phyloP scores from a whole-genome alignment of 92 coral and sea anemone species.

The Meandrina meandrites region DNA sequence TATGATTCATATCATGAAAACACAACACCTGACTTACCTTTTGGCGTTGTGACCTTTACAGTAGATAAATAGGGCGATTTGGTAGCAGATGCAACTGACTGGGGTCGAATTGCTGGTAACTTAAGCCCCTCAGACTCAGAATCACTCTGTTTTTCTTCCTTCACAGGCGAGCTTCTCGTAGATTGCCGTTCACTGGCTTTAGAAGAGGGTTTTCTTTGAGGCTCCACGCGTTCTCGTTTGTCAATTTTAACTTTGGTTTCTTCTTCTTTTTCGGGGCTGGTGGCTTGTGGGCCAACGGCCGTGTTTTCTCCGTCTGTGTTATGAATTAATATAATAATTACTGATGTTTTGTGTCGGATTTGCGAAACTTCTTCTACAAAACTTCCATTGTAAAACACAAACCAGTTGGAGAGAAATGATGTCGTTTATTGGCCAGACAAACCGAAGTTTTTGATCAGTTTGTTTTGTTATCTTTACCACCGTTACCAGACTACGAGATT shows the following conservation, averaged over 20 bases:
- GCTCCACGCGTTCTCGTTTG: not conserved
- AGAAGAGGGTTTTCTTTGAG: conserved; percentile 20
- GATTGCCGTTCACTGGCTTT: conserved; percentile 10
- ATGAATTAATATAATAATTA: not conserved
- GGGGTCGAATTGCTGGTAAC: conserved; percentile 31
- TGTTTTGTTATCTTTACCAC: not conserved
- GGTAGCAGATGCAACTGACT: conserved; percentile 1
- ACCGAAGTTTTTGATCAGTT: not conserved
- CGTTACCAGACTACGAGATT: not conserved
- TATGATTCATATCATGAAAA: too few species aligned
- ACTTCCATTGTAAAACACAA: too few species aligned
- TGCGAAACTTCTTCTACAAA: too few species aligned
- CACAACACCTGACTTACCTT: conserved; percentile 13
- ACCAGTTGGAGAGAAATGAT: not conserved
- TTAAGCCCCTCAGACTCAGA: conserved; percentile 21
- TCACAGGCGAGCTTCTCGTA: conserved; percentile 14
- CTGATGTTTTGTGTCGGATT: not conserved
- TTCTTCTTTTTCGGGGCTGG: conserved; percentile 24
- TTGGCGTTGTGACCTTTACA: conserved; percentile 20
- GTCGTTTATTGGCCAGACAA: not conserved
- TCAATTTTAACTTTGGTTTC: not conserved
- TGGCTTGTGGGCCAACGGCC: conserved; percentile 65
- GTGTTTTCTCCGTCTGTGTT: conserved; percentile 79
- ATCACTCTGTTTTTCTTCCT: conserved; percentile 24
- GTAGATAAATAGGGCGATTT: conserved; percentile 25